Evolutionary conservation across 2,113 vertebrate genomes (phyloP).

Genomic region (Zootoca vivipara): DNA sequence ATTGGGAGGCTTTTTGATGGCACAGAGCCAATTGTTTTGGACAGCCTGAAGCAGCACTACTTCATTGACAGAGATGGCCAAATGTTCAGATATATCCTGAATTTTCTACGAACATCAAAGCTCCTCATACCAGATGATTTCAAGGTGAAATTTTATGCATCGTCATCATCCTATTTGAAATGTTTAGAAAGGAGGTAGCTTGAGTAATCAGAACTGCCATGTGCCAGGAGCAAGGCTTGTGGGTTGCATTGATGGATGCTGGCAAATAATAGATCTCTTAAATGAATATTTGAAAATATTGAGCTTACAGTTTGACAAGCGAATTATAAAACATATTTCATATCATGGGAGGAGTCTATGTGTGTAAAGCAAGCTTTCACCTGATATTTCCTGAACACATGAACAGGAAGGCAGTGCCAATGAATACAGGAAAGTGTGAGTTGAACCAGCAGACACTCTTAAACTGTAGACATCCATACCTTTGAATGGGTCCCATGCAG

Average conservation of each 20-base stretch:
- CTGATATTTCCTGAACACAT: neutral
- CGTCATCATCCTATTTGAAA: neutral
- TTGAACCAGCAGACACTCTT: neutral
- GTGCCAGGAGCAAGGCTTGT: neutral
- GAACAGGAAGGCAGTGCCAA: neutral
- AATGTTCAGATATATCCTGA: constrained; percentile 99
- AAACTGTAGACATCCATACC: neutral
- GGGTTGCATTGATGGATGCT: neutral
- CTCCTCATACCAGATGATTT: constrained; percentile 99
- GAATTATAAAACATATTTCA: neutral
- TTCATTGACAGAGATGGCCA: constrained; percentile 99
- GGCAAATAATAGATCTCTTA: neutral
- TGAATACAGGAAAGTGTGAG: neutral
- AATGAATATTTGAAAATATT: neutral
- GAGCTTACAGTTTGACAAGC: neutral
- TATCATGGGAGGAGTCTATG: neutral
- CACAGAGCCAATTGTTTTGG: constrained; percentile 97
- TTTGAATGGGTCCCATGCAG: neutral
- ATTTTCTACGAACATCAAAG: constrained; percentile 98
- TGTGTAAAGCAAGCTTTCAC: neutral
- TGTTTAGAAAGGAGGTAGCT: neutral
- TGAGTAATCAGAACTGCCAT: neutral
- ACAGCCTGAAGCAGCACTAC: constrained; percentile 99
- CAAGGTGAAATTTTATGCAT: constrained; percentile 87
- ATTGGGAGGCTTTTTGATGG: constrained; percentile 98